Base-by-base conservation (phyloP, 1,140 invertebrate genomes). In the Zaprionus capensis region DNA sequence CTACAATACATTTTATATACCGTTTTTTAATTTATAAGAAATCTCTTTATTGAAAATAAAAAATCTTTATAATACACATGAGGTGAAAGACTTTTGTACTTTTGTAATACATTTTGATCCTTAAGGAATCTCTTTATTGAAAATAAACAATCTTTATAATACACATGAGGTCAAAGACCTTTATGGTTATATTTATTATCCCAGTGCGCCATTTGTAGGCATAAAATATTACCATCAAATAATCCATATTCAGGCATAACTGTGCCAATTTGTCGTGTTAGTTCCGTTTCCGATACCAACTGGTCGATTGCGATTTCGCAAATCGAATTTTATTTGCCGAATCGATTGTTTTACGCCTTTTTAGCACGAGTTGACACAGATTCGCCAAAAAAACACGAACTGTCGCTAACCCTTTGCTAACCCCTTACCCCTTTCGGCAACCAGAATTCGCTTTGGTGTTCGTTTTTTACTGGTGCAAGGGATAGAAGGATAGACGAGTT, bases 311-410 rank as follows among this genome's bases (percentile, higher is more conserved):
- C 57, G 31, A 71, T 62, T 71, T 87, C 64, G 72, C 80, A 84
- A 71, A 85, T 88, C 85, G 79, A 88, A 88, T 86, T 85, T 88
- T 88, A 88, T 88, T 88, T 88, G 85, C 67, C 64, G 72, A 80
- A 82, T 84, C 76, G 81, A 91, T 91, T 90, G 82, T 91, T 88
- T 88, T 72, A 90, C 85, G 85, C 86, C 85, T 91, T 85, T 90
- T 85, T 90, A 88, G 75, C 75, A 68, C 69, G 17, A 64, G 78
- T 86, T 79, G 78, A 76, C 85, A 87, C 74, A 81, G 71, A 76
- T 87, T 82, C 71, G 15, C 46, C 5, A 64, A 66, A 61, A 76
- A 46, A 53, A 34, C 31, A 34, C 31, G 41, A 65, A 31, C n/a
- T 53, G 31, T 26, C 44, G 26, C 46, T 51, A 88, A 83, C 83